Base-by-base conservation (phyloP, 2,888 invertebrate genomes). In the Lithophane leautieri region DNA sequence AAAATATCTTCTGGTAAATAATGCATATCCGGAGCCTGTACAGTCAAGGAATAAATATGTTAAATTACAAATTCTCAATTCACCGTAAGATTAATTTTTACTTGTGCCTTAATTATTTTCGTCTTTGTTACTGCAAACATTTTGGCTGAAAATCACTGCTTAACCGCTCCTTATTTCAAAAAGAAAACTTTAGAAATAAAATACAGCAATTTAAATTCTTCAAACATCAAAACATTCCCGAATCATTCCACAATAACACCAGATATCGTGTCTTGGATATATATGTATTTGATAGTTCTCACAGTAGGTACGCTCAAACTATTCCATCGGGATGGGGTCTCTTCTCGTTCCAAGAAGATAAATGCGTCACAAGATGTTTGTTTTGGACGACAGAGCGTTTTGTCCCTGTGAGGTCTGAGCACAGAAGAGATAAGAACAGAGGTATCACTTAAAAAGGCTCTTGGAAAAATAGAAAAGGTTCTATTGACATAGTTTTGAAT, bases 331-430 rank as follows among this genome's bases (percentile, higher is more conserved):
- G 78, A 73, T 11, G 50, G 40, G 50, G 58, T 68, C 42, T 73
- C 61, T 76, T 58, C 79, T 79, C 47, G 44, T 60, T 78, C 19
- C 60, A 54, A 81, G 73, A 80, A 81, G 81, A 81, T 81, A 81
- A 73, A 73, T 78, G 68, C 63, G 70, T 81, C 81, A 78, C 60
- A 56, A 73, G 81, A 73, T 78, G 81, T 81, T 81, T 81, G 78
- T 81, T 81, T 81, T 74, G 70, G 70, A 68, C 78, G 68, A 78
- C 63, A 56, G 63, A 73, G 16, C 74, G 81, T 81, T 81, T 81
- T 78, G 71, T 71, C 58, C 40, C 52, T n/a, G 56, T 58, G 69
- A 73, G 44, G 22, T 77, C n/a, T 72, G 8, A 47, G 0, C 28
- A 68, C 12, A 12, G 11, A 63, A 22, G 1, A 70, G n/a, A 25